Conservation (phyloP, 2,113 vertebrate species). For the Psettodes erumei region DNA sequence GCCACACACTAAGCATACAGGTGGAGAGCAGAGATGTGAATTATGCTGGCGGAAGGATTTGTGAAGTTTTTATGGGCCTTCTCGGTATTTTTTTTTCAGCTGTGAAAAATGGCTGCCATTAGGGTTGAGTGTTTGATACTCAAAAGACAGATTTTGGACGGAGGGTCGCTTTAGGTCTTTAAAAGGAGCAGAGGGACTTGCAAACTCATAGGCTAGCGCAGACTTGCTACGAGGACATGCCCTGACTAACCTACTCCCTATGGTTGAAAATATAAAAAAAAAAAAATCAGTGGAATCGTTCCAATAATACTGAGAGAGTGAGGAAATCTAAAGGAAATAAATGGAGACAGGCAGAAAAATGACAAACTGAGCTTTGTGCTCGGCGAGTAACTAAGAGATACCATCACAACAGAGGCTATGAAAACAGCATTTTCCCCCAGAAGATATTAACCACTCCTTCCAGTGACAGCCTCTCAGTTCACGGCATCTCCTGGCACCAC, state of each 20-base stretch:
- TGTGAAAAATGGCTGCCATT: constrained; percentile 1
- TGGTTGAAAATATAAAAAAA: constrained; percentile 5
- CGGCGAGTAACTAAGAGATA: constrained; percentile 35
- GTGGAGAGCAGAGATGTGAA: background rate
- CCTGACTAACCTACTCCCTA: constrained; percentile 9
- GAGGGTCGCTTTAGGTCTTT: constrained; percentile 11
- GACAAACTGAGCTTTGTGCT: constrained; percentile 12
- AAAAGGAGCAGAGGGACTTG: constrained; percentile 27
- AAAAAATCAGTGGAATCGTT: constrained; percentile 5
- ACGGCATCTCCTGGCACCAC: background rate
- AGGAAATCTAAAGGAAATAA: constrained; percentile 7
- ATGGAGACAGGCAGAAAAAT: background rate
- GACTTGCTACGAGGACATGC: constrained; percentile 30
- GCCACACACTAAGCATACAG: background rate
- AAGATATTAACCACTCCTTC: constrained; percentile 6
- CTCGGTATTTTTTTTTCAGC: constrained; percentile 6
- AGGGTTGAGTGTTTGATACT: background rate
- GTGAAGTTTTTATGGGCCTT: background rate
- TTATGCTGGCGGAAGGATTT: background rate
- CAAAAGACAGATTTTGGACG: background rate
- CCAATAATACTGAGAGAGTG: constrained; percentile 6
- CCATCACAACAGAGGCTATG: constrained; percentile 27
- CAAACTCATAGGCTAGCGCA: constrained; percentile 29
- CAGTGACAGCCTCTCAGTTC: constrained; percentile 14
- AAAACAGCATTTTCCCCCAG: background rate